These are phyloP conservation scores for Neomonachus schauinslandi DNA, from an alignment of 2,113 vertebrate genomes.

Conservation along the genomic window DNA sequence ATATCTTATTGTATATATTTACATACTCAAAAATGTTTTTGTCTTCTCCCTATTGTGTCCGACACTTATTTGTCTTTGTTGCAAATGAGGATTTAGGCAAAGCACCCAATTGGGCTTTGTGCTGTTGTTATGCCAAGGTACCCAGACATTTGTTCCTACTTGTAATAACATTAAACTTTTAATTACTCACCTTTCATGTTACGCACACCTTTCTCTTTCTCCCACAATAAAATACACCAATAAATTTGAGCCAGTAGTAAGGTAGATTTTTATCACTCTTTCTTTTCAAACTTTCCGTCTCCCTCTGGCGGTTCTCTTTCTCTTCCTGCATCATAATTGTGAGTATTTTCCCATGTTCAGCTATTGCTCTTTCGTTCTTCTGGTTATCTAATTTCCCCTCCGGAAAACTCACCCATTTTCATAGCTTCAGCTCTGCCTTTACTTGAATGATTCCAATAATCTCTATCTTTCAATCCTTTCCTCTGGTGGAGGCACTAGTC, in stretches of 20 bases:
- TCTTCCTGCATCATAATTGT: not conserved
- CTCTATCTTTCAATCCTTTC: not conserved
- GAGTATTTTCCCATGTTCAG: not conserved
- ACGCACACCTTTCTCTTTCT: slow-evolving; percentile 2
- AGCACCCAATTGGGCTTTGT: slow-evolving; percentile 59
- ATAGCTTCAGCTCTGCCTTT: not conserved
- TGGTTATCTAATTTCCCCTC: slow-evolving; percentile 14
- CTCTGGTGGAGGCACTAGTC: not conserved
- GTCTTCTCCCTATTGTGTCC: slow-evolving; percentile 56
- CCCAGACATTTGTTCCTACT: slow-evolving; percentile 69
- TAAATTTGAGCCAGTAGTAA: not conserved
- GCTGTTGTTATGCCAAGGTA: slow-evolving; percentile 67
- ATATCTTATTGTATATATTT: not conserved
- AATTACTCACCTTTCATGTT: not conserved
- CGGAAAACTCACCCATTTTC: slow-evolving; percentile 18
- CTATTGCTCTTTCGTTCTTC: not conserved
- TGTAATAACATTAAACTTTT: slow-evolving; percentile 67
- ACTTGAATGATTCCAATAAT: not conserved
- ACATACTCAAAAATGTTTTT: slow-evolving; percentile 56
- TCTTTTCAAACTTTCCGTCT: not conserved
- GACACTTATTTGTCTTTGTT: slow-evolving; percentile 36
- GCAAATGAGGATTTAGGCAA: slow-evolving; percentile 58
- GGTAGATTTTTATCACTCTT: not conserved
- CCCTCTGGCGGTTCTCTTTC: not conserved
- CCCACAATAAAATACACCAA: not conserved